A percentile compares a stretch with the other conserved stretches of the same genome.
These are phyloP conservation scores for Myodes glareolus DNA, from an alignment of 2,113 vertebrate species.

Conservation along the genomic window DNA sequence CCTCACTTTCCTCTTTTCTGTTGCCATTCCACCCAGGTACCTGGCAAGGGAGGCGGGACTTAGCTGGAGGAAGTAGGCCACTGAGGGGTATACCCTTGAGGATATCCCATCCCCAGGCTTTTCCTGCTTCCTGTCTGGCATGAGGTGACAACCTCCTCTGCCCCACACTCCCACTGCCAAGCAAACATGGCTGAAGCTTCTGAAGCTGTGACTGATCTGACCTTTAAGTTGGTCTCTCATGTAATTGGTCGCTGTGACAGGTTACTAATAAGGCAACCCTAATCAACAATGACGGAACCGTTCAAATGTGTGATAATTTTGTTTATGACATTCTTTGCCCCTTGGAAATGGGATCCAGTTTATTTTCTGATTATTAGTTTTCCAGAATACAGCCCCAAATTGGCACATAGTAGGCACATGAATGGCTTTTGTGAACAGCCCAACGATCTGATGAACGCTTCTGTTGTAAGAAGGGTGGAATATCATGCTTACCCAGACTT, in stretches of 20 bases:
- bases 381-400: background rate
- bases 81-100: background rate
- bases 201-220: background rate
- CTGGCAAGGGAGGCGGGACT: background rate
- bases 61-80: background rate
- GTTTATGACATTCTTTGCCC: background rate
- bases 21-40: slow-evolving; percentile 18
- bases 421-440: background rate
- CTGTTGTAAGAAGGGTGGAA: background rate
- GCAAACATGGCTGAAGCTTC: background rate
- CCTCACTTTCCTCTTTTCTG: background rate
- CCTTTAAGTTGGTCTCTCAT: background rate
- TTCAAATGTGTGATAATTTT: background rate
- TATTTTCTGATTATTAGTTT: background rate
- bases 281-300: background rate
- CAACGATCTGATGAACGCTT: background rate
- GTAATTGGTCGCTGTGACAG: background rate
- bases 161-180: background rate
- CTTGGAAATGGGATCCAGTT: background rate
- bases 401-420: background rate
- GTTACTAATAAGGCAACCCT: background rate
- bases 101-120: background rate
- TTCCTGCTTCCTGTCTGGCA: background rate
- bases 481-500: background rate
- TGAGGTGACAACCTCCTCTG: background rate